Conservation (phyloP, 2,113 vertebrate genomes). For the Naja naja region DNA sequence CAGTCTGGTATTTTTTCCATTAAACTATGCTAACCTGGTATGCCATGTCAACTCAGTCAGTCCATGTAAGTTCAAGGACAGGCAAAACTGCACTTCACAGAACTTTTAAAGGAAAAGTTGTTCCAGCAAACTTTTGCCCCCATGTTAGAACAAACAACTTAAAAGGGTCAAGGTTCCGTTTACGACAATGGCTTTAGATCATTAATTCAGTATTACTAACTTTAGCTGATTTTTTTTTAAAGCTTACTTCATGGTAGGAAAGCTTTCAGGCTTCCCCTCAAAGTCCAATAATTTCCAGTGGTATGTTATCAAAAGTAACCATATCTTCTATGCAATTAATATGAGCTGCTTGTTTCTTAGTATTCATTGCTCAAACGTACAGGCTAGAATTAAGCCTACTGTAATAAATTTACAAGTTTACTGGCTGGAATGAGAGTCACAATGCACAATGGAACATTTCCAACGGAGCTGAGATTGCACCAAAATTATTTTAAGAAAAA, state of each 20-base stretch:
- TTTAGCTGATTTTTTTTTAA: background rate
- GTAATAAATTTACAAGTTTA: background rate
- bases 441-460: background rate
- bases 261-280: background rate
- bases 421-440: background rate
- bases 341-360: background rate
- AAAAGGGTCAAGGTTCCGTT: conserved; percentile 12
- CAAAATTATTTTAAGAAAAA: background rate
- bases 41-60: background rate
- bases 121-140: background rate
- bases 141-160: background rate
- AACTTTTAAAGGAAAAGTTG: background rate
- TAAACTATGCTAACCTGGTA: background rate
- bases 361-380: background rate
- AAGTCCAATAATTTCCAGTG: background rate
- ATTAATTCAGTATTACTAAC: background rate
- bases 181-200: background rate
- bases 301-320: background rate
- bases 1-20: background rate
- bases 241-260: background rate
- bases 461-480: background rate
- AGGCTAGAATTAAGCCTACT: background rate
- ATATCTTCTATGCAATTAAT: background rate
- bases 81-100: background rate
- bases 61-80: background rate